Percentiles rank a stretch among this genome's conserved stretches.
Conservation (phyloP, 2,113 vertebrate genomes). For the Epinephelus lanceolatus region DNA sequence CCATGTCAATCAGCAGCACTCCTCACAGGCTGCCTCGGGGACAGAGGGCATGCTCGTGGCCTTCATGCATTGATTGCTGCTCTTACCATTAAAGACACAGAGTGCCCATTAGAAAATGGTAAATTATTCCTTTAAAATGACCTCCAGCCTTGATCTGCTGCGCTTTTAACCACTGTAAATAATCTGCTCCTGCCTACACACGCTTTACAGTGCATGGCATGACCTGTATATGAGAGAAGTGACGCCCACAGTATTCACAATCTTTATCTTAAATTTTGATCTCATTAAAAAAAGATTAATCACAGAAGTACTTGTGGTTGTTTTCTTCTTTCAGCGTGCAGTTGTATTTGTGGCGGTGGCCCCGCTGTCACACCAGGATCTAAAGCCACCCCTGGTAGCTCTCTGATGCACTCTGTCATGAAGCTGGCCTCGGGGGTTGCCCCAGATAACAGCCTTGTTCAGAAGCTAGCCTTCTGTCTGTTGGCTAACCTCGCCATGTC, state of each 20-base stretch:
- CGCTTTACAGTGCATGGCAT: not conserved
- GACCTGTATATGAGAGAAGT: not conserved
- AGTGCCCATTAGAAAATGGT: not conserved
- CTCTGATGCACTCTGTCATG: constrained; percentile 90
- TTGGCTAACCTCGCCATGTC: constrained; percentile 92
- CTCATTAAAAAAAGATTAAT: not conserved
- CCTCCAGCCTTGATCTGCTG: not conserved
- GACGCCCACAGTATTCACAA: too few relatives aligned
- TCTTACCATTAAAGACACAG: not conserved
- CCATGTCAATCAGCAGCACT: not conserved
- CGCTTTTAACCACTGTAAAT: not conserved
- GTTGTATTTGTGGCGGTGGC: constrained; percentile 86
- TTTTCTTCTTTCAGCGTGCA: constrained; percentile 86
- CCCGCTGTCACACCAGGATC: constrained; percentile 70
- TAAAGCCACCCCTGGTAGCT: constrained; percentile 81
- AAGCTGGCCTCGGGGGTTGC: constrained; percentile 89
- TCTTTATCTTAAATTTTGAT: not conserved
- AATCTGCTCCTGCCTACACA: not conserved
- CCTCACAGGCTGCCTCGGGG: not conserved
- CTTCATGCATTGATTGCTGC: not conserved
- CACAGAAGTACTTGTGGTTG: not conserved
- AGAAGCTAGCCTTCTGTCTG: constrained; percentile 89
- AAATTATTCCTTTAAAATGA: not conserved
- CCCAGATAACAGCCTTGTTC: constrained; percentile 83
- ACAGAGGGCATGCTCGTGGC: not conserved